These are phyloP conservation scores for Micrastur ruficollis DNA, from an alignment of 2,797 vertebrate genomes.

Conservation along the genomic window DNA sequence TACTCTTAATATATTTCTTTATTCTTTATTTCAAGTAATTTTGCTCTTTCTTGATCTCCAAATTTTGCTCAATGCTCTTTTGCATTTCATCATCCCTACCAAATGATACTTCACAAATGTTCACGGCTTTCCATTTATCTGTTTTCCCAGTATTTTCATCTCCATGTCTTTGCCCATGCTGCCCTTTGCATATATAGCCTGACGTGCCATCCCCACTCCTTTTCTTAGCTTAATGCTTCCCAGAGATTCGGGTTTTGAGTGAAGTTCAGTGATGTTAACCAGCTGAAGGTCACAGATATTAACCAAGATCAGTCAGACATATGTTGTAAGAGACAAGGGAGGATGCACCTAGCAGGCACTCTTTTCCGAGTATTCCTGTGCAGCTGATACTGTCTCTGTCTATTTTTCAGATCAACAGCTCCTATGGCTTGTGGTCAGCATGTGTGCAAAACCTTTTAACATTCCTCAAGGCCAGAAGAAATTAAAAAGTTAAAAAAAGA, in stretches of 20 bases:
- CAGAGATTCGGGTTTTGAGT: neutral
- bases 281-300: neutral
- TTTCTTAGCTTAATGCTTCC: neutral
- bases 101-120: neutral
- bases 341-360: neutral
- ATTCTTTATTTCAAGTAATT: neutral
- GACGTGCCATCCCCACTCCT: neutral
- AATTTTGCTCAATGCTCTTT: neutral
- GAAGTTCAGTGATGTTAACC: neutral
- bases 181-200: neutral
- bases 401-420: neutral
- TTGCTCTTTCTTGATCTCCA: neutral
- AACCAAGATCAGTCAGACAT: neutral
- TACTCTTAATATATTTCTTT: neutral
- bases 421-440: neutral
- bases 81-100: neutral
- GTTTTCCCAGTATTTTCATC: neutral
- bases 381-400: neutral
- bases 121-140: neutral
- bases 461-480: neutral
- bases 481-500: neutral
- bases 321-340: neutral
- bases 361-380: neutral
- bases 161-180: neutral
- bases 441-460: neutral